Evolutionary conservation across 2,888 invertebrate genomes (phyloP).

Genomic region (Thecocarcelia acutangulata): DNA sequence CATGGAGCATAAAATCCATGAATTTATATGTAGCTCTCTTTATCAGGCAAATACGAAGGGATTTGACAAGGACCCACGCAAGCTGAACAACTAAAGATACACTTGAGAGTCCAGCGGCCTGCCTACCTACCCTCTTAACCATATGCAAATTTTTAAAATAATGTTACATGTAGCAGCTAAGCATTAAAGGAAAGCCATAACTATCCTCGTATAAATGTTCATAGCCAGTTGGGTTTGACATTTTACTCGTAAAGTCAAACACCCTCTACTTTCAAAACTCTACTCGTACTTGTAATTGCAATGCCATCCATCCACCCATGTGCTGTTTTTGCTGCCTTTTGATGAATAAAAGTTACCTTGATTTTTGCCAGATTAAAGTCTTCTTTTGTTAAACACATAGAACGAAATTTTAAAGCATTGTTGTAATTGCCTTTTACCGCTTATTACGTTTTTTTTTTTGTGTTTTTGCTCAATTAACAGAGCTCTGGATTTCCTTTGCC

Average conservation of each 20-base stretch:
- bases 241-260: conserved; percentile 31
- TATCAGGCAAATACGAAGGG: too few relatives aligned
- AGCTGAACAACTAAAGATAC: too few relatives aligned
- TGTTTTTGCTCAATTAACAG: conserved; percentile 43
- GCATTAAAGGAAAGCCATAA: too few relatives aligned
- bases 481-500: conserved; percentile 13
- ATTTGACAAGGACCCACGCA: too few relatives aligned
- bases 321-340: conserved; percentile 8
- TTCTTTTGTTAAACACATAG: conserved; percentile 20
- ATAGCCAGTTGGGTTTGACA: background rate
- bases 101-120: too few relatives aligned
- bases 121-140: too few relatives aligned
- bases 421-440: conserved; percentile 54
- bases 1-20: too few relatives aligned
- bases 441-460: conserved; percentile 38
- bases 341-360: conserved; percentile 54
- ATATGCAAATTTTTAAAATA: too few relatives aligned
- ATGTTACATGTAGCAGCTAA: too few relatives aligned
- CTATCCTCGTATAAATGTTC: background rate
- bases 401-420: conserved; percentile 32
- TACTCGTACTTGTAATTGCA: conserved; percentile 1
- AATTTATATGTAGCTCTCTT: too few relatives aligned
- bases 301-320: conserved; percentile 14
- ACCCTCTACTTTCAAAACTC: conserved; percentile 33
- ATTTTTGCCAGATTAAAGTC: conserved; percentile 51